These are phyloP conservation scores for Cynoglossus semilaevis DNA, from an alignment of 2,113 vertebrate species.

Conservation along the genomic window DNA sequence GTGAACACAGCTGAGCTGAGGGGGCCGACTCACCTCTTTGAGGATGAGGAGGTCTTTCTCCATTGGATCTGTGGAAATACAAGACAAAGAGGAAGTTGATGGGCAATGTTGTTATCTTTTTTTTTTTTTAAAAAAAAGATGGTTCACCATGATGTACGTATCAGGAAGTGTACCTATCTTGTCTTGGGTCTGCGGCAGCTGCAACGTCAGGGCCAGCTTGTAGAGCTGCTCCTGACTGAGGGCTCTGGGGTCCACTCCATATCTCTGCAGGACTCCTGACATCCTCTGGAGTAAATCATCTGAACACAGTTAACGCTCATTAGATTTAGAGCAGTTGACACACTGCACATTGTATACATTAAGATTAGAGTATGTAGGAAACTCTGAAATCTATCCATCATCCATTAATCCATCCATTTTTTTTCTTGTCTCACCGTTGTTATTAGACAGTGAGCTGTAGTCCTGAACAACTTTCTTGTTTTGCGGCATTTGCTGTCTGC, in stretches of 20 bases:
- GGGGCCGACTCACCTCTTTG: conserved; percentile 63
- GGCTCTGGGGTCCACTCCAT: conserved; percentile 81
- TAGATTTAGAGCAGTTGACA: background rate
- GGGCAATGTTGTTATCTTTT: too few relatives aligned
- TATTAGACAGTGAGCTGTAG: conserved; percentile 43
- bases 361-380: too few relatives aligned
- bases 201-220: conserved; percentile 80
- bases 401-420: background rate
- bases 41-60: conserved; percentile 66
- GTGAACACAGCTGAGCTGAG: background rate
- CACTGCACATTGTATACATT: too few relatives aligned
- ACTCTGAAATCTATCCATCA: too few relatives aligned
- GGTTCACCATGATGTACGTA: too few relatives aligned
- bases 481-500: conserved; percentile 52
- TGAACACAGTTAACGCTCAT: conserved; percentile 19
- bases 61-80: conserved; percentile 53
- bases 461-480: conserved; percentile 70
- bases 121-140: too few relatives aligned
- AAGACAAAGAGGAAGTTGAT: too few relatives aligned
- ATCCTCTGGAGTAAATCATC: conserved; percentile 79
- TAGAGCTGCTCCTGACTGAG: conserved; percentile 86
- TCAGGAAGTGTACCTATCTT: conserved; percentile 43
- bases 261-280: conserved; percentile 77
- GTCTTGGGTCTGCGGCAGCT: conserved; percentile 75
- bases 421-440: conserved; percentile 60